These are phyloP conservation scores for Sebastes ruberrimus DNA, from an alignment of 2,797 vertebrate genomes.

Conservation along the genomic window DNA sequence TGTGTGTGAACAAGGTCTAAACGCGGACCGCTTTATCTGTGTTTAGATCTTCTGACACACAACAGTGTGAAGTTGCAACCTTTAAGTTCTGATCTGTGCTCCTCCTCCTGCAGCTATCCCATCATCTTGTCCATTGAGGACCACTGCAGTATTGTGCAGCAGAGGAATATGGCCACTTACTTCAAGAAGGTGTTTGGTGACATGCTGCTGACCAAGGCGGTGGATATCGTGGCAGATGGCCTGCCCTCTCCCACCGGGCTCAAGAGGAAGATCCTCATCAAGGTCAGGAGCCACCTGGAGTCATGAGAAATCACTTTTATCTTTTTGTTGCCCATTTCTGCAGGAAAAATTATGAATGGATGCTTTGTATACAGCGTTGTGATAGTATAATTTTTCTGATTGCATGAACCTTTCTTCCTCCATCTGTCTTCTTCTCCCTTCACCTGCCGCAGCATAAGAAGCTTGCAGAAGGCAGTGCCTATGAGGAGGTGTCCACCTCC, in stretches of 20 bases:
- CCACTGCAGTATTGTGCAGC: slow-evolving; percentile 98
- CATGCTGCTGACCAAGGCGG: slow-evolving; percentile 95
- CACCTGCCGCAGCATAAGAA: slow-evolving; percentile 93
- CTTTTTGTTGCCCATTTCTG: background rate
- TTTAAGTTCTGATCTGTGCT: background rate
- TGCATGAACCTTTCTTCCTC: background rate
- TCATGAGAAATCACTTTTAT: background rate
- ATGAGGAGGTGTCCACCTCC: slow-evolving; percentile 93
- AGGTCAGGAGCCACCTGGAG: slow-evolving; percentile 78
- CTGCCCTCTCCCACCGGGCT: slow-evolving; percentile 97
- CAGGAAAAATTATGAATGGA: background rate
- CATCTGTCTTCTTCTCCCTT: background rate
- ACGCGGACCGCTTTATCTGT: background rate
- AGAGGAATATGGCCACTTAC: slow-evolving; percentile 94
- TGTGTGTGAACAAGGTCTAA: background rate
- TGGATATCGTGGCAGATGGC: slow-evolving; percentile 94
- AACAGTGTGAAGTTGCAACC: background rate
- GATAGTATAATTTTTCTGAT: background rate
- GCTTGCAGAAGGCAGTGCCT: slow-evolving; percentile 96
- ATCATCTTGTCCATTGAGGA: slow-evolving; percentile 98
- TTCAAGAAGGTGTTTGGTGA: slow-evolving; percentile 98
- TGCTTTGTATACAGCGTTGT: background rate
- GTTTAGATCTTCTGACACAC: background rate
- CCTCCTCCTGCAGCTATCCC: slow-evolving; percentile 84
- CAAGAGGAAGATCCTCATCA: slow-evolving; percentile 97